Percentiles rank a stretch among this genome's conserved stretches.
Conservation (phyloP, 2,797 vertebrate genomes). For the Pseudochirops corinnae region DNA sequence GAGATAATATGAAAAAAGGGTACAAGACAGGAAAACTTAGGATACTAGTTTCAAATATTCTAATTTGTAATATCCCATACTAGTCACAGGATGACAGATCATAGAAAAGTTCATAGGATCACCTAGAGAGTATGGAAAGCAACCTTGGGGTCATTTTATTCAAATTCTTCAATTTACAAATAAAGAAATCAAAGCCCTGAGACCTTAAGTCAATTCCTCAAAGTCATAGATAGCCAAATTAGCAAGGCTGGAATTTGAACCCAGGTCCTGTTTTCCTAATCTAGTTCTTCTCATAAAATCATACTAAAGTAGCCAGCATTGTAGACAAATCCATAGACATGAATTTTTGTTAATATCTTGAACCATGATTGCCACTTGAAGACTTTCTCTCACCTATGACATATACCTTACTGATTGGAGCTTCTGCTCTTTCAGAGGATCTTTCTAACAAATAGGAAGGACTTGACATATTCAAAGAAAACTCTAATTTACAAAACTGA, state of each 20-base stretch:
- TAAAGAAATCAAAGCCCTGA: not conserved
- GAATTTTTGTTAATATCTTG: not conserved
- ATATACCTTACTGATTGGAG: not conserved
- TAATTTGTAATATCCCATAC: not conserved
- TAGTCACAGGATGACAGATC: not conserved
- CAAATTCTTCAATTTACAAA: not conserved
- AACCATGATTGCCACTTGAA: not conserved
- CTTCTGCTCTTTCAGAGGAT: not conserved
- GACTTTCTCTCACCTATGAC: not conserved
- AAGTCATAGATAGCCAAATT: not conserved
- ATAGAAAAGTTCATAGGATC: not conserved
- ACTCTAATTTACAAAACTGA: not conserved
- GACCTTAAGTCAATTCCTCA: not conserved
- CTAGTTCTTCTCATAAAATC: not conserved
- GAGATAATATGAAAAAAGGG: not conserved
- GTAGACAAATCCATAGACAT: not conserved
- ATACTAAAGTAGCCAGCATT: not conserved
- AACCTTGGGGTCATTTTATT: not conserved
- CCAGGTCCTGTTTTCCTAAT: not conserved
- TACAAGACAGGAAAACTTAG: not conserved
- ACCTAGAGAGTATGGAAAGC: not conserved
- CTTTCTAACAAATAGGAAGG: not conserved
- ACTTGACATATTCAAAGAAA: not conserved
- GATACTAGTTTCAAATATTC: not conserved
- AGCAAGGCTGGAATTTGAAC: not conserved